Evolutionary conservation across 2,888 invertebrate genomes (phyloP).

Genomic region (Euclidia mi): DNA sequence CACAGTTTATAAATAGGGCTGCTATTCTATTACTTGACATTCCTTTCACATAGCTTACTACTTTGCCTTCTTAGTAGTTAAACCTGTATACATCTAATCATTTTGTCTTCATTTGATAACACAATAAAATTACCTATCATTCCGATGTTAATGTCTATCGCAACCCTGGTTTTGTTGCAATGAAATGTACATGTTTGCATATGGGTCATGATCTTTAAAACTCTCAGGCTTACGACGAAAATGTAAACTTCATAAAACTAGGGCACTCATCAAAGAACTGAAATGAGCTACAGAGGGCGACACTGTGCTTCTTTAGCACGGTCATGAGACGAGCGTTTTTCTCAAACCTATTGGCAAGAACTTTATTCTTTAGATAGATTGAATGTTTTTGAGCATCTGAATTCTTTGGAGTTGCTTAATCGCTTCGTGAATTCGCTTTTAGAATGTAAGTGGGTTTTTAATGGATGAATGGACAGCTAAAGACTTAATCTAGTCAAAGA

Average conservation of each 20-base stretch:
- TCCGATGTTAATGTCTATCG: too few relatives aligned
- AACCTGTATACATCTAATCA: too few relatives aligned
- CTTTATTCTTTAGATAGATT: constrained; percentile 10
- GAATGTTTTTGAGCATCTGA: constrained; percentile 11
- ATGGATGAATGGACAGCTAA: neutral
- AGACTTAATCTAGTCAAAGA: too few relatives aligned
- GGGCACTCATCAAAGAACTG: constrained; percentile 67
- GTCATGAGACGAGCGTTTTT: constrained; percentile 30
- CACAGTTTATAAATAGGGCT: too few relatives aligned
- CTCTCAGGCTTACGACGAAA: constrained; percentile 60
- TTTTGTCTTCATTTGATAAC: too few relatives aligned
- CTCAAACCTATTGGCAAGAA: constrained; percentile 11
- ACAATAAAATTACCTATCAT: too few relatives aligned
- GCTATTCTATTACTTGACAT: too few relatives aligned
- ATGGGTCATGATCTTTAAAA: constrained; percentile 44
- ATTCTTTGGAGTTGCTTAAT: constrained; percentile 3
- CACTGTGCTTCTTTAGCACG: constrained; percentile 51
- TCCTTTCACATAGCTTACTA: too few relatives aligned
- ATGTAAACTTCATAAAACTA: constrained; percentile 69
- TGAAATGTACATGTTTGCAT: too few relatives aligned
- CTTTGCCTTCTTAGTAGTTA: too few relatives aligned
- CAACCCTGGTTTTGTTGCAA: too few relatives aligned
- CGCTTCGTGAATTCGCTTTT: constrained; percentile 1
- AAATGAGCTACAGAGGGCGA: constrained; percentile 65
- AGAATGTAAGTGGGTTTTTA: neutral